Evolutionary conservation across 2,888 invertebrate species (phyloP).

Genomic region (Lithophane socia): DNA sequence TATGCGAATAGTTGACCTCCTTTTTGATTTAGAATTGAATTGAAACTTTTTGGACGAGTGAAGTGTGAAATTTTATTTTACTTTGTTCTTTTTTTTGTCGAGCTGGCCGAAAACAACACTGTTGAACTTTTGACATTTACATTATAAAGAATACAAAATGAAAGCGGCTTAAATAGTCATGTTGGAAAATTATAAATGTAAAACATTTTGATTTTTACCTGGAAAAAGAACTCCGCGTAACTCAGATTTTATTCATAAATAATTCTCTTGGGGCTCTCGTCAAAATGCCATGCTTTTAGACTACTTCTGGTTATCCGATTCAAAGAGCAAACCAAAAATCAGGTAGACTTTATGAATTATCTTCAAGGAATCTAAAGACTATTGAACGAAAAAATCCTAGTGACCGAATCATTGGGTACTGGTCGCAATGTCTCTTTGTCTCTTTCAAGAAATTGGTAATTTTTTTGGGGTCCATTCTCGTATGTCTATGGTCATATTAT

Average conservation of each 20-base stretch:
- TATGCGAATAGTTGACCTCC: constrained; percentile 53
- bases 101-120: constrained; percentile 16
- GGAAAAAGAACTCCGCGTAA: background rate
- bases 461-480: too few relatives aligned
- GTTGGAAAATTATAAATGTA: constrained; percentile 2
- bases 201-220: constrained; percentile 27
- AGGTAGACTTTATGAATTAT: too few relatives aligned
- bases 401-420: too few relatives aligned
- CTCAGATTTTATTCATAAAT: background rate
- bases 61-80: constrained; percentile 38
- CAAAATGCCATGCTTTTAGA: background rate
- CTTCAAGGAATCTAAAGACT: too few relatives aligned
- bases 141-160: constrained; percentile 21
- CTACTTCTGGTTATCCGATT: background rate
- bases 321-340: background rate
- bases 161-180: background rate
- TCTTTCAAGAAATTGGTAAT: too few relatives aligned
- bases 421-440: too few relatives aligned
- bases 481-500: too few relatives aligned
- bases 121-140: constrained; percentile 17
- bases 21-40: constrained; percentile 57
- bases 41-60: constrained; percentile 38
- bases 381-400: background rate
- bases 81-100: constrained; percentile 21
- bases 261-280: background rate